Base-by-base conservation (phyloP, 2,888 invertebrate genomes). In the Latrodectus hesperus region DNA sequence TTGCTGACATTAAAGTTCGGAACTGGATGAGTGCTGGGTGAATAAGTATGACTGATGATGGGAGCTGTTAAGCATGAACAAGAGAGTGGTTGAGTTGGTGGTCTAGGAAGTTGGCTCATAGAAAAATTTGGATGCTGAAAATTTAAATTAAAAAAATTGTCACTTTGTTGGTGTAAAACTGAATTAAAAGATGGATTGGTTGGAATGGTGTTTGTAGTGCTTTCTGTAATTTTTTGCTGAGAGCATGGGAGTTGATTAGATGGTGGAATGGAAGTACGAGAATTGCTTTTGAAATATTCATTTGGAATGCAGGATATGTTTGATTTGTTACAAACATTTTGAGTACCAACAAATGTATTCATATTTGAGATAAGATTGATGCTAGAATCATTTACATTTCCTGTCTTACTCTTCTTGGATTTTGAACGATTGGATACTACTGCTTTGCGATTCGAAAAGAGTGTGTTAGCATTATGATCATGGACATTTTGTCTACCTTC, bases 1-100 rank as follows among this genome's bases (percentile, higher is more conserved):
- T 90, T 90, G 67, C 90, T 90, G 26, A 90, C 76, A 55, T 90
- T 89, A 67, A 90, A 90, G 67, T 90, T 90, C 4, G 90, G 88
- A 16, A 89, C 89, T 14, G 89, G 89, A 74, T 89, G 87, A 60
- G 80, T 67, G 10, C 84, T 83, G 10, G 89, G 77, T 60, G 88
- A 83, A 64, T 81, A 85, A 6, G 88, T 85, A 52, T 85, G 88
- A 38, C 77, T 85, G 52, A 80, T 88, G 38, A 85, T 85, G 11
- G 82, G 88, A 14, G 88, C 65, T 22, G 85, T 81, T n/a, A 82
- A 52, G 22, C 88, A 84, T 4, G 89, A 88, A 53, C 87, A 84
- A 12, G 89, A 75, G 16, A 87, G 55, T 2, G 88, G 75, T 55
- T 78, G 78, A 11, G 83, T 81, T 55, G 89, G 88, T 12, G 87